Evolutionary conservation across 2,113 vertebrate species (phyloP), one percentile per base, ranked within the genome.

Genomic region (Phalacrocorax carbo): DNA sequence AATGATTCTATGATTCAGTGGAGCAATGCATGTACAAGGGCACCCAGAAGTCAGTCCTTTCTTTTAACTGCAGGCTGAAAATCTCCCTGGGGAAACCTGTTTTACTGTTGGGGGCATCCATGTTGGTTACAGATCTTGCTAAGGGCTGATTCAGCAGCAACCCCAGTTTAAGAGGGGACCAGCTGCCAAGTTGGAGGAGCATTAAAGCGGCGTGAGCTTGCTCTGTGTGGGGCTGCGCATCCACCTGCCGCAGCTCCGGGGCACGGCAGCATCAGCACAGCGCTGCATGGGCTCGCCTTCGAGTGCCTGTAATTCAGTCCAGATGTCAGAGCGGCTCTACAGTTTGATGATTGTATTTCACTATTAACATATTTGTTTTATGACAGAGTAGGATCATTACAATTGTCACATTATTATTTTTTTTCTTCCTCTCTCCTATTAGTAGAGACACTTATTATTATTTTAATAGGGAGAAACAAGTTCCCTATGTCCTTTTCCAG

Each of bases 221-320:
- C 3, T 8, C 30, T 2, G 2, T 6, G 0, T 22, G 15, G 27
- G 30, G 13, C 36, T 5, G 9, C 1, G 12, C 32, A 11, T 2
- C 72, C 65, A 23, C 78, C 90, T 57, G 82, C 75, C 6, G 10
- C 3, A 1, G 78, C 44, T 5, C 7, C 5, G 1, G 13, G 40
- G 42, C 38, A 13, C 32, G 3, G 52, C 82, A n/a, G 55, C 40
- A 4, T 3, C 36, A 3, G 23, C 11, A 3, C 55, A 18, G 49
- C 23, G 2, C 32, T 9, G 69, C 60, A 2, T 7, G 4, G 19
- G n/a, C 66, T 72, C 27, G 10, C 16, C 13, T 16, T 9, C 17
- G 9, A 13, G 48, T 6, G 6, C 82, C 60, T 29, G 6, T 70
- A 54, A 75, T 32, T 25, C 38, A 18, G 44, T 22, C 86, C 62